Evolutionary conservation across 1,140 invertebrate species (phyloP).

Genomic region (Macrocentrus cingulum): DNA sequence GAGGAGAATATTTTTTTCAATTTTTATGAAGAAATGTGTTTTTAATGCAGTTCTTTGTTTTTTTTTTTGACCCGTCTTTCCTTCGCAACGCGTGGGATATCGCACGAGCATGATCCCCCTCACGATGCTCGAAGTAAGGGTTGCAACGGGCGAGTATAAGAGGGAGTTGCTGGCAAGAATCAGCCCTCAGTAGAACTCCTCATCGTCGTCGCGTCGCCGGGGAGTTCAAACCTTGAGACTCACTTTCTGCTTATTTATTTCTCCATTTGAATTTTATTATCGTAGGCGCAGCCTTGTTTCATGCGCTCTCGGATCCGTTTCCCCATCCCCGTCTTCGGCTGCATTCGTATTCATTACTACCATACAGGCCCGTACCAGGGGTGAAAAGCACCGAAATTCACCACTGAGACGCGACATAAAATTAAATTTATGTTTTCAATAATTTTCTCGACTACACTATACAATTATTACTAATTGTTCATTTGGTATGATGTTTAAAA

Average conservation of each 20-base stretch:
- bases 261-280: slow-evolving; percentile 60
- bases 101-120: slow-evolving; percentile 29
- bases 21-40: too few species aligned
- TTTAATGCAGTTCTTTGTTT: slow-evolving; percentile 20
- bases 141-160: slow-evolving; percentile 41
- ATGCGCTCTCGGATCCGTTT: slow-evolving; percentile 6
- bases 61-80: slow-evolving; percentile 41
- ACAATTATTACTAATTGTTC: too few species aligned
- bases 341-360: background rate
- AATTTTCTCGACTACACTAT: too few species aligned
- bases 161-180: slow-evolving; percentile 9
- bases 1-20: too few species aligned
- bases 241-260: slow-evolving; percentile 55
- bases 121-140: slow-evolving; percentile 45
- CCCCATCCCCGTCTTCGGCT: background rate
- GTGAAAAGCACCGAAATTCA: too few species aligned
- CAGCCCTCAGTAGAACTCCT: slow-evolving; percentile 28
- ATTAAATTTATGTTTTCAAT: too few species aligned
- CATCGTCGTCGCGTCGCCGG: slow-evolving; percentile 14
- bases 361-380: background rate
- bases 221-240: slow-evolving; percentile 40
- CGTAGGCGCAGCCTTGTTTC: slow-evolving; percentile 30
- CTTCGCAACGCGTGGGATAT: slow-evolving; percentile 20
- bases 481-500: too few species aligned
- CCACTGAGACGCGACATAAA: too few species aligned